Conservation (phyloP, 2,113 vertebrate genomes). For the Ornithorhynchus anatinus region DNA sequence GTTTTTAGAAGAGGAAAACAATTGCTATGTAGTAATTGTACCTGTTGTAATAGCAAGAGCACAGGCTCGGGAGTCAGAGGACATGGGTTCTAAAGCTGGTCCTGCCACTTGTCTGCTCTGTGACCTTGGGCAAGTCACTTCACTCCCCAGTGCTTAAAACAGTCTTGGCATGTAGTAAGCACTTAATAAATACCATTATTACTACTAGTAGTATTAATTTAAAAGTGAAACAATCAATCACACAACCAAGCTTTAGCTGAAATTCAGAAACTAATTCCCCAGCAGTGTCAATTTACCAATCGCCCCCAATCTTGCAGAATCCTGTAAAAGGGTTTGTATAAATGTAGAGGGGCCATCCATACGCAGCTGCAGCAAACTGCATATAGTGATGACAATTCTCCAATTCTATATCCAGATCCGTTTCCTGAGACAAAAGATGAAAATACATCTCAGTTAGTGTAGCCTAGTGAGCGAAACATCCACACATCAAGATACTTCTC, state of each 20-base stretch:
- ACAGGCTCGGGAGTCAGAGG: no score
- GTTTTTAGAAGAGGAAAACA: not conserved
- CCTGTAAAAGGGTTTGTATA: constrained; percentile 86
- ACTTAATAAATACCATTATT: no score
- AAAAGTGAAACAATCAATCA: no score
- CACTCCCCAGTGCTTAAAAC: no score
- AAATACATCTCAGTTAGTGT: not conserved
- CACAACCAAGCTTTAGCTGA: accelerated
- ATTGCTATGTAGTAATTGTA: not conserved
- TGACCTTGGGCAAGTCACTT: no score
- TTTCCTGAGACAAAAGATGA: constrained; percentile 61
- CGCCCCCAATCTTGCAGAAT: constrained; percentile 84
- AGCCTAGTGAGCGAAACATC: accelerated
- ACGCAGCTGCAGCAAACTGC: constrained; percentile 90
- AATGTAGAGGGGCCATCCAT: constrained; percentile 93
- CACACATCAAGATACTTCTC: no score
- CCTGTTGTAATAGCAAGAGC: no score
- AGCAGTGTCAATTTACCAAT: constrained; percentile 79
- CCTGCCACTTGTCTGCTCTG: no score
- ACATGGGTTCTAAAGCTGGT: no score
- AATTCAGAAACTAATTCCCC: not conserved
- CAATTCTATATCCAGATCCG: constrained; percentile 84
- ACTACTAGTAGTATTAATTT: no score
- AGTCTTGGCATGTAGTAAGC: no score
- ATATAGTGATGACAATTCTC: constrained; percentile 89